Evolutionary conservation across 2,797 vertebrate genomes (phyloP), one percentile per base, ranked within the genome.

Genomic region (Enteromius treurensis): DNA sequence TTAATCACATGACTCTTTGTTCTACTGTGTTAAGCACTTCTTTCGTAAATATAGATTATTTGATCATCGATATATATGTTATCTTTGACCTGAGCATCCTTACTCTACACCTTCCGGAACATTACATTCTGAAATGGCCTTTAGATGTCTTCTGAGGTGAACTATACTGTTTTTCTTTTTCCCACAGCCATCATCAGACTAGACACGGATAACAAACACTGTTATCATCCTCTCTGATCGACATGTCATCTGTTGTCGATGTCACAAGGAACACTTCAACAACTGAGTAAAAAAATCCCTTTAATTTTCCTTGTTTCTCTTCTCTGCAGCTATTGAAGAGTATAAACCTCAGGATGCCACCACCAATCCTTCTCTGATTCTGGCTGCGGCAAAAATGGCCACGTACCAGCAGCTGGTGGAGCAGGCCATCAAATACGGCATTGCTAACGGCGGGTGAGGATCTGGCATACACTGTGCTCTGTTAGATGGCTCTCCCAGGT

Each of bases 291-390:
- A 11, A 1, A 2, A 14, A 2, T 49, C 47, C 26, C 34, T 70
- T 0, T 53, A 51, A 81, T 81, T 14, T 42, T n/a, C 37, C 9
- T 2, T 58, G 5, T 37, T 34, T 53, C 0, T 88, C 14, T 8
- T 3, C 80, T 77, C 32, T 81, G 67, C 76, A 99, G 98, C 98
- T 77, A 99, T 99, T 3, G 97, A 99, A 0, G 96, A 98, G 87
- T 99, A 97, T 91, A 97, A 98, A 90, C 98, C 98, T 37, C 96
- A 98, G 80, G 98, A 99, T 95, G 97, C 98, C 84, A 99, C 98
- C 82, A 99, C 98, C 23, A 99, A 99, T 90, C 98, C 98, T 0
- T 99, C 98, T 4, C 94, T 99, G 70, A 98, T 99, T 82, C 93
- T 99, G 78, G 97, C 97, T 34, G 98, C 98, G 0, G 95, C 97